phyloP scores from a whole-genome alignment of 2,797 vertebrate genomes.

The Pyrocephalus nanus region DNA sequence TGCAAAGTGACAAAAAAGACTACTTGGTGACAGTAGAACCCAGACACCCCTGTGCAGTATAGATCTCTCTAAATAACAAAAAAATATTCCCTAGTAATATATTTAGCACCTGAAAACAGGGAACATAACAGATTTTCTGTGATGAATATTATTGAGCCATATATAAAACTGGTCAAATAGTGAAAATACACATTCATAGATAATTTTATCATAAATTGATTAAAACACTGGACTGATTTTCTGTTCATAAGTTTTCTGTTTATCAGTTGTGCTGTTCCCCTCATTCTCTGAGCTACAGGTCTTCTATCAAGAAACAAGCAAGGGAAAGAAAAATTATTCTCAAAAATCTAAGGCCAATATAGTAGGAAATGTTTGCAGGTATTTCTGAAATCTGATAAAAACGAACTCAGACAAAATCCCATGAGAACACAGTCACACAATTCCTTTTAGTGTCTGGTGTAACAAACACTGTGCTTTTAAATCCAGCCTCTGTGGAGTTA shows the following conservation, averaged over 20 bases:
- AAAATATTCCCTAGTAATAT: not conserved
- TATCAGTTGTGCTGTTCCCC: not conserved
- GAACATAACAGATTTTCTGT: not conserved
- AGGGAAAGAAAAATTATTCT: not conserved
- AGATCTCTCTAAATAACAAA: not conserved
- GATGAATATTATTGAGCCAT: not conserved
- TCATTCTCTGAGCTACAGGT: not conserved
- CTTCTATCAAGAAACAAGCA: not conserved
- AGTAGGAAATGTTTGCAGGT: not conserved
- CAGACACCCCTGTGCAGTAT: not conserved
- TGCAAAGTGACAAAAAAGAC: not conserved
- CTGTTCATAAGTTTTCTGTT: not conserved
- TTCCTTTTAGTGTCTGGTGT: not conserved
- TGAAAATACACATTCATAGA: conserved; percentile 10
- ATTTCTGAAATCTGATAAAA: conserved; percentile 7
- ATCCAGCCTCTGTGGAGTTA: not conserved
- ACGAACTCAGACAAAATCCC: not conserved
- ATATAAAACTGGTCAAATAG: conserved; percentile 2
- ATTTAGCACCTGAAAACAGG: not conserved
- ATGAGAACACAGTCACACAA: not conserved
- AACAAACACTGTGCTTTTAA: conserved; percentile 1
- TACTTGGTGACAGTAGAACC: not conserved
- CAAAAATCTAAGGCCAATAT: not conserved
- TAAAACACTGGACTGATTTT: not conserved
- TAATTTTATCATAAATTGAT: conserved; percentile 15